phyloP scores from a whole-genome alignment of 2,113 vertebrate genomes.

The Carlito syrichta region DNA sequence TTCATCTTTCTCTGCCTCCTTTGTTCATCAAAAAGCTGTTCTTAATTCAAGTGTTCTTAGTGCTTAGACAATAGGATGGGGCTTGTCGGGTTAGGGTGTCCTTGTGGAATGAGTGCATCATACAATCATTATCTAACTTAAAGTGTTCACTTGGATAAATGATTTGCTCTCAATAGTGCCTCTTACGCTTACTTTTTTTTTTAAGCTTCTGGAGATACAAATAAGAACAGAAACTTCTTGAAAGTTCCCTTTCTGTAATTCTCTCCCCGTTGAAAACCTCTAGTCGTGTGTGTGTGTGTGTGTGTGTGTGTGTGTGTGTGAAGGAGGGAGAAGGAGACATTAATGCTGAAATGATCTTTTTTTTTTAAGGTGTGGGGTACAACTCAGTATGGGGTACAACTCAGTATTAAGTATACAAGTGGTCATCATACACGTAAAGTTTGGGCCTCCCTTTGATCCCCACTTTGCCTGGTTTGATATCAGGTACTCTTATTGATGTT shows the following conservation, averaged over 20 bases:
- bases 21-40: no score
- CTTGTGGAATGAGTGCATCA: background rate
- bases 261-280: background rate
- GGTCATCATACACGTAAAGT: no score
- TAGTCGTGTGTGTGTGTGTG: background rate
- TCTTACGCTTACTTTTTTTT: background rate
- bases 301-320: background rate
- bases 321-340: background rate
- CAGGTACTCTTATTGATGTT: no score
- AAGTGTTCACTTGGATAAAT: background rate
- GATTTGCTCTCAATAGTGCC: background rate
- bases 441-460: no score
- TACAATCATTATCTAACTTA: background rate
- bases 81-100: background rate
- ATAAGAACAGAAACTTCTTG: background rate
- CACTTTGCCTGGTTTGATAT: no score
- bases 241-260: background rate
- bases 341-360: background rate
- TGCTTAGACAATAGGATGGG: accelerated
- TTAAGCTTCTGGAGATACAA: background rate
- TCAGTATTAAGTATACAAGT: no score
- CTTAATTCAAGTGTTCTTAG: background rate
- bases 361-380: no score
- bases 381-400: no score
- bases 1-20: background rate